A percentile compares a stretch with the other conserved stretches of the same genome.
Evolutionary conservation across 2,797 vertebrate genomes (phyloP).

Genomic region (Crypturellus tataupa): DNA sequence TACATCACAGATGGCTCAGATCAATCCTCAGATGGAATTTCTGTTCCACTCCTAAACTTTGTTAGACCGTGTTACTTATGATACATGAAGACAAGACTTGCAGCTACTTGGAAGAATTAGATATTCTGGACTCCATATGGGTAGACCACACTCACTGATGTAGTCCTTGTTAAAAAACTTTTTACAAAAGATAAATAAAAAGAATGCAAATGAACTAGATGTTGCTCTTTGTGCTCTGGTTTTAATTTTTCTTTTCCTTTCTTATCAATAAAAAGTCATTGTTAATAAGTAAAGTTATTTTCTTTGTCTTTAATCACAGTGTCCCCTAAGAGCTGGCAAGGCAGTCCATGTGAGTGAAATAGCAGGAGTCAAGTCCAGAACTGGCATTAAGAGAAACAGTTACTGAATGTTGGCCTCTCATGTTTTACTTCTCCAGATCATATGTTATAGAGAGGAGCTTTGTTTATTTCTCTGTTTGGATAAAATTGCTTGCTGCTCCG

Average conservation of each 20-base stretch:
- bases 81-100: not conserved
- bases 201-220: not conserved
- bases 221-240: not conserved
- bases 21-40: not conserved
- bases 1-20: not conserved
- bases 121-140: not conserved
- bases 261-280: not conserved
- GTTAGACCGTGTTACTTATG: not conserved
- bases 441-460: not conserved
- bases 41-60: not conserved
- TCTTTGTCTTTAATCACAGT: constrained; percentile 18
- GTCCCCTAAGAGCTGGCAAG: not conserved
- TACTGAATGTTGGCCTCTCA: not conserved
- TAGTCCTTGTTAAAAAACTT: not conserved
- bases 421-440: constrained; percentile 32
- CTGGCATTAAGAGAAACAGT: constrained; percentile 21
- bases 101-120: not conserved
- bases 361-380: not conserved
- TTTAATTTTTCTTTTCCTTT: not conserved
- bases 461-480: constrained; percentile 18
- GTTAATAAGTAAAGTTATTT: constrained; percentile 11
- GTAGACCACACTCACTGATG: not conserved
- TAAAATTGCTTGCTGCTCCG: constrained; percentile 20
- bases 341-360: not conserved
- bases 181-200: not conserved